A percentile compares a stretch with the other conserved stretches of the same genome.
Conservation (phyloP, 1,140 invertebrate species). For the Solen grandis region DNA sequence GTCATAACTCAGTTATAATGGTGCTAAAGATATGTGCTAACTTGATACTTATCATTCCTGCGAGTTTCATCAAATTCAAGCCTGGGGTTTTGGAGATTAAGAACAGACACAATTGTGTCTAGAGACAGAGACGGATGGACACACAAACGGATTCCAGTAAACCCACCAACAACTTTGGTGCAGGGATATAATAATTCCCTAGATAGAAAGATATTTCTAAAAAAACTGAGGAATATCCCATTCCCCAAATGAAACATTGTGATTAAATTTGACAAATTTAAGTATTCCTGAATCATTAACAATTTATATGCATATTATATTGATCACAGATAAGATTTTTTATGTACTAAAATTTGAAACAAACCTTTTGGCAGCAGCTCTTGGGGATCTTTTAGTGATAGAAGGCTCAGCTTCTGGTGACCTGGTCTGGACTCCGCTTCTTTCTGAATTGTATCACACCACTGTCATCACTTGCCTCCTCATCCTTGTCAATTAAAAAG, state of each 20-base stretch:
- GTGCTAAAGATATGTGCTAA: no score
- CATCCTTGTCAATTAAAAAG: no score
- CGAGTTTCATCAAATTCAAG: no score
- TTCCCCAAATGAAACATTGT: neutral
- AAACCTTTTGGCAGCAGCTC: slow-evolving; percentile 37
- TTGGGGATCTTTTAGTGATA: slow-evolving; percentile 3
- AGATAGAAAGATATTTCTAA: neutral
- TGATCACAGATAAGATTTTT: neutral
- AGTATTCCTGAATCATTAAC: neutral
- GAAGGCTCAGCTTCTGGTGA: neutral
- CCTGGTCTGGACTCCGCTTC: slow-evolving; percentile 25
- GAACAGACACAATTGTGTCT: no score
- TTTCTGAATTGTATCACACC: slow-evolving; percentile 59
- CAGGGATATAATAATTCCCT: neutral
- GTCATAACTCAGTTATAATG: no score
- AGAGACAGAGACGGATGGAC: no score
- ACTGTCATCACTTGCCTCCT: slow-evolving; percentile 64
- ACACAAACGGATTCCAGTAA: no score
- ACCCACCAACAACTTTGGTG: neutral
- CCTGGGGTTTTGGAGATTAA: no score
- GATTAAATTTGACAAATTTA: neutral
- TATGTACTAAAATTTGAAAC: neutral
- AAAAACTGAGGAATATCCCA: neutral
- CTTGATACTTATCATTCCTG: no score
- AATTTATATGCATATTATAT: neutral